Base-by-base conservation (phyloP, 37 sponge, comb jelly and placozoan species). In the Halichondria panicea region DNA sequence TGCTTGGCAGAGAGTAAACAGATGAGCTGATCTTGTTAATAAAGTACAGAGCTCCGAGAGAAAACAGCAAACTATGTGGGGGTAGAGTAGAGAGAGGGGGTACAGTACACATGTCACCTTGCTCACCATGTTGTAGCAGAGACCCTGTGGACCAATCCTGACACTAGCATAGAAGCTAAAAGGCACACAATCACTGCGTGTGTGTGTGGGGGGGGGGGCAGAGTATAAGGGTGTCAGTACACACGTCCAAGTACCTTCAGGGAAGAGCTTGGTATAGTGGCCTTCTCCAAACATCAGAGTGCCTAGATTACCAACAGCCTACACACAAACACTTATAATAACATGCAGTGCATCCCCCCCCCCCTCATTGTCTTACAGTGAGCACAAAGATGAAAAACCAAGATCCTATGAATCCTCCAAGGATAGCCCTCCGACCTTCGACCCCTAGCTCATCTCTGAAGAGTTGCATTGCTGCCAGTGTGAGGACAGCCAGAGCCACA, bases 361-460 rank as follows among this genome's bases (percentile, higher is more conserved):
- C 37, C 7, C 19, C 42, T 12, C 74, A 8, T 0, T 22, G 28
- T 55, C 91, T 55, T 63, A 87, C 95, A 18, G 88, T 94, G 13
- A 94, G 44, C 19, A 94, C 6, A 40, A 94, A 94, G 27, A 87
- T 56, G 61, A 94, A 94, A 63, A 94, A 72, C 58, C 73, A 70
- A 19, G 95, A 94, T 2, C 92, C 95, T 13, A 90, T 66, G 53
- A 94, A 91, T 0, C 95, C 95, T 13, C 95, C 95, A 0, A 87
- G 50, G 19, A 91, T 82, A 21, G 85, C 84, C 77, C 76, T 63
- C 12, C 52, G 36, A 19, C 81, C 63, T 15, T 79, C 91, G 18
- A 83, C 40, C 4, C 79, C 83, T 4, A 94, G 84, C 21, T 86
- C 66, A 21, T 79, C 86, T 41, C 46, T 86, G 79, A 88, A 94